Evolutionary conservation across 2,797 vertebrate genomes (phyloP).

Genomic region (Apogon hyalosoma): DNA sequence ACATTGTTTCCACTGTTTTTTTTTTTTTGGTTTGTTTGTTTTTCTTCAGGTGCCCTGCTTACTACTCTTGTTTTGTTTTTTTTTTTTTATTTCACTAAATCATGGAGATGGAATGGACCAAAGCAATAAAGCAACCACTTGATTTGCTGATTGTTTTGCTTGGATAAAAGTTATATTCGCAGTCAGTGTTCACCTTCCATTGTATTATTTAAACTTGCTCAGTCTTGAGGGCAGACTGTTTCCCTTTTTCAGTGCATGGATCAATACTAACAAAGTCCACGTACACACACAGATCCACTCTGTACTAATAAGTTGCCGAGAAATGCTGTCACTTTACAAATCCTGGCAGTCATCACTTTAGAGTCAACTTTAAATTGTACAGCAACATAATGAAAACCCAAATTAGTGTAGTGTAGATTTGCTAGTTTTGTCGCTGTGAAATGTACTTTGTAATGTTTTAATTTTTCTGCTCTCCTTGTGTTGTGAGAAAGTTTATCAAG

Average conservation of each 20-base stretch:
- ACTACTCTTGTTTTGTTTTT: not conserved
- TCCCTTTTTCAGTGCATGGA: slow-evolving; percentile 35
- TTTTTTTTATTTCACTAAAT: not conserved
- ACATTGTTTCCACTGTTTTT: slow-evolving; percentile 4
- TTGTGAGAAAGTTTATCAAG: too few relatives aligned
- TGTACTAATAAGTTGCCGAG: slow-evolving; percentile 57
- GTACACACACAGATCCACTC: slow-evolving; percentile 39
- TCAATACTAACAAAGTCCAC: slow-evolving; percentile 63
- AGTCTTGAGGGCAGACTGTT: slow-evolving; percentile 26
- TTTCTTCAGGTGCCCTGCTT: not conserved
- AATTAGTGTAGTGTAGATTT: slow-evolving; percentile 1
- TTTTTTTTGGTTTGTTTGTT: not conserved
- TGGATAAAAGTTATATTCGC: too few relatives aligned
- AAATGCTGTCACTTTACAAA: slow-evolving; percentile 34
- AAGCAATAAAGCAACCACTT: too few relatives aligned
- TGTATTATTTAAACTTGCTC: slow-evolving; percentile 9
- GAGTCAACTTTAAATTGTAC: slow-evolving; percentile 1
- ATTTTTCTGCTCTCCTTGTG: not conserved
- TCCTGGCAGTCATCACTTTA: slow-evolving; percentile 14
- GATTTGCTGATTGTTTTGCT: too few relatives aligned
- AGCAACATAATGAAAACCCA: slow-evolving; percentile 8
- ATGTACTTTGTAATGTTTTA: not conserved
- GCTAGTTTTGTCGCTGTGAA: not conserved
- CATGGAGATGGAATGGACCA: too few relatives aligned
- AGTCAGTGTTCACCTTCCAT: not conserved